Percentiles rank a stretch among this genome's conserved stretches.
phyloP scores from a whole-genome alignment of 2,113 vertebrate species.

The Ceyx melanurus region DNA sequence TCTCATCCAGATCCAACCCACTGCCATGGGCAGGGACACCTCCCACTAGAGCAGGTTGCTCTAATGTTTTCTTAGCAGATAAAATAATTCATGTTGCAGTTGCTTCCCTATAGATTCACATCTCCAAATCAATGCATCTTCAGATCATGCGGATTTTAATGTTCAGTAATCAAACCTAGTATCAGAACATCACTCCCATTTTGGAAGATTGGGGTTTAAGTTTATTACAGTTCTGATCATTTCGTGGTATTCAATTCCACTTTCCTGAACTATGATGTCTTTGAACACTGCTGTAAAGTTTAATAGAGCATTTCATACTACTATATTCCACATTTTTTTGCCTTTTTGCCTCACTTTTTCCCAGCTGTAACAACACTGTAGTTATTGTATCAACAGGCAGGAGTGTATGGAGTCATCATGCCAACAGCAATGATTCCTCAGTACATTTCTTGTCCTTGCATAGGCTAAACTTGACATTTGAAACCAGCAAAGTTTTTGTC shows the following conservation, averaged over 20 bases:
- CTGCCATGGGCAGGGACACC: no score
- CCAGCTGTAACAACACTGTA: neutral
- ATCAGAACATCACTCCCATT: neutral
- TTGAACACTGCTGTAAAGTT: neutral
- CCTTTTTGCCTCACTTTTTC: neutral
- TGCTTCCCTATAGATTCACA: neutral
- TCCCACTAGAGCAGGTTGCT: no score
- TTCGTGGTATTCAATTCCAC: neutral
- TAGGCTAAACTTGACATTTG: constrained; percentile 65
- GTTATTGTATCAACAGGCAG: neutral
- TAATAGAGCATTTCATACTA: neutral
- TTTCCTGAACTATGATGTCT: neutral
- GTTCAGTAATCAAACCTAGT: neutral
- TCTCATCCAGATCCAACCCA: no score
- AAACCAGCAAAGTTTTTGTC: constrained; percentile 52
- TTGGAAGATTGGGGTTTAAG: neutral
- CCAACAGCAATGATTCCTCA: constrained; percentile 26
- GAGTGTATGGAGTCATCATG: neutral
- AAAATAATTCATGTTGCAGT: neutral
- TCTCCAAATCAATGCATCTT: neutral
- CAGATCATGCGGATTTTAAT: neutral
- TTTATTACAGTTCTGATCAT: neutral
- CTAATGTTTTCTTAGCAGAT: neutral
- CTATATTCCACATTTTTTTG: neutral
- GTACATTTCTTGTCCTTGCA: constrained; percentile 13